phyloP scores from a whole-genome alignment of 2,113 vertebrate species.

The Bambusicola thoracicus region DNA sequence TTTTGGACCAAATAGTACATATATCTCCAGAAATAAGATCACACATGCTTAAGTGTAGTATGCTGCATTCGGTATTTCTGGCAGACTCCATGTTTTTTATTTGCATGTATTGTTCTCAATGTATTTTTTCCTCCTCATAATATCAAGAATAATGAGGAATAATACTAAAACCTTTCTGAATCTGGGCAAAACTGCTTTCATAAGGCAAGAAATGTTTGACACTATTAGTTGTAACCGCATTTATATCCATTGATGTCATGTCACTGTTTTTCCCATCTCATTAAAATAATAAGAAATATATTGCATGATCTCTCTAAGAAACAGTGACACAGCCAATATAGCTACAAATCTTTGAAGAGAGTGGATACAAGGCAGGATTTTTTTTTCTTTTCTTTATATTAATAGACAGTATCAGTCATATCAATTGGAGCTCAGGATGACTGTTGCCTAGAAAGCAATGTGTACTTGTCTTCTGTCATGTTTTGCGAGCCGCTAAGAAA shows the following conservation, averaged over 20 bases:
- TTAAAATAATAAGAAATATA: slow-evolving; percentile 5
- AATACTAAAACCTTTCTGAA: slow-evolving; percentile 4
- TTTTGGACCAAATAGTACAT: neutral
- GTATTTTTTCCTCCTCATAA: neutral
- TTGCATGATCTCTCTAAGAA: neutral
- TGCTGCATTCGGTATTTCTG: neutral
- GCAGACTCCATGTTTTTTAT: neutral
- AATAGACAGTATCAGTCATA: neutral
- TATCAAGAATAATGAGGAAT: neutral
- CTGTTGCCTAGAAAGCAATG: neutral
- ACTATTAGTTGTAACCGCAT: neutral
- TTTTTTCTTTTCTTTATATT: neutral
- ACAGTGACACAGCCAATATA: neutral
- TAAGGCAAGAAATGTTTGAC: slow-evolving; percentile 1
- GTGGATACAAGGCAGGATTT: neutral
- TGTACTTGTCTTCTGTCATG: neutral
- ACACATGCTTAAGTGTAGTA: neutral
- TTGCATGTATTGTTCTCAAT: neutral
- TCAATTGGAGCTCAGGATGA: neutral
- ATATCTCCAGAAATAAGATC: neutral
- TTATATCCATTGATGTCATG: slow-evolving; percentile 16
- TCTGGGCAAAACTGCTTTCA: neutral
- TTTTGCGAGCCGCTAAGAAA: neutral
- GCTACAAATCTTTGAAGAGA: neutral
- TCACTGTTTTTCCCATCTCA: neutral